These are phyloP conservation scores for Clunio marinus DNA, from an alignment of 2,888 invertebrate genomes.

Conservation along the genomic window DNA sequence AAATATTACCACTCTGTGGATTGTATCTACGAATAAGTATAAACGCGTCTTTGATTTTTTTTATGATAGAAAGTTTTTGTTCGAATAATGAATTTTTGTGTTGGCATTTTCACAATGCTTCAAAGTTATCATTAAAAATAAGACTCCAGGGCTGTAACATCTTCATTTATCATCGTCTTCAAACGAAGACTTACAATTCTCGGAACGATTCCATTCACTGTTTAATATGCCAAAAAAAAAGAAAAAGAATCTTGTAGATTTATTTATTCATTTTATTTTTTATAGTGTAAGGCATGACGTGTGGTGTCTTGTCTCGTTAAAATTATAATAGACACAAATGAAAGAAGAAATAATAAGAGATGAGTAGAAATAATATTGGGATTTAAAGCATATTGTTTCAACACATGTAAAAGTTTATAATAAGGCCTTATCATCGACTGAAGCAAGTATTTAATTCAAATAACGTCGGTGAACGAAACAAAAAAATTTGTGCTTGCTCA, in stretches of 20 bases:
- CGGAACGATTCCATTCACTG: background rate
- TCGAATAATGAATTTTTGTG: constrained; percentile 34
- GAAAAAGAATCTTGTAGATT: background rate
- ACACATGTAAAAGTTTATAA: background rate
- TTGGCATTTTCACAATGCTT: constrained; percentile 5
- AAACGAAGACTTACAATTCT: too few species aligned
- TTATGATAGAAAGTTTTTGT: constrained; percentile 38
- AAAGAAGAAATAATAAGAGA: constrained; percentile 3
- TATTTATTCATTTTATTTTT: background rate
- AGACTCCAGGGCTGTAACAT: constrained; percentile 29
- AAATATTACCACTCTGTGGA: too few species aligned
- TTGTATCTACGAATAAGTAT: too few species aligned
- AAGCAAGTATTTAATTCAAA: background rate
- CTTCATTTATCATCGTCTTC: constrained; percentile 28
- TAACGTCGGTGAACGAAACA: background rate
- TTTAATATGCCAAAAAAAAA: constrained; percentile 12
- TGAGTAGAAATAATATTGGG: background rate
- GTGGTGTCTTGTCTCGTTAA: constrained; percentile 35
- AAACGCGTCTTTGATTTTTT: constrained; percentile 19
- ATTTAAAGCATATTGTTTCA: background rate
- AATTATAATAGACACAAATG: constrained; percentile 28
- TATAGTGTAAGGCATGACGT: background rate
- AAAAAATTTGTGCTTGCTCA: constrained; percentile 4
- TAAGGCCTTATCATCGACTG: background rate
- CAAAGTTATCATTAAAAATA: constrained; percentile 9